Evolutionary conservation across 2,888 invertebrate genomes (phyloP).

Genomic region (Alviniconcha strummeri): DNA sequence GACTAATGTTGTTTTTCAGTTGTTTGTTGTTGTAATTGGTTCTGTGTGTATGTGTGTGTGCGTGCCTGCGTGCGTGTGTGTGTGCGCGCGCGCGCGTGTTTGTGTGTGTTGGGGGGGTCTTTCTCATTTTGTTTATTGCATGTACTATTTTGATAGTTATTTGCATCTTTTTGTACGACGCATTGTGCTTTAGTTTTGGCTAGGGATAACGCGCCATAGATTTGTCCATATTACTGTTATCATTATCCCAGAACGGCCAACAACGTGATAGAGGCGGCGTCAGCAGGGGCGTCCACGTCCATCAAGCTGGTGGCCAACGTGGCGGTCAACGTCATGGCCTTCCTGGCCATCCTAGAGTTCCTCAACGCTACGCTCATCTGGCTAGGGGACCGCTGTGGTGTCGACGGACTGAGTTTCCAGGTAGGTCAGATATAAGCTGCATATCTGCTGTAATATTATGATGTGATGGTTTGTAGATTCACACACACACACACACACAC

Average conservation of each 20-base stretch:
- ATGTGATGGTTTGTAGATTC: not conserved
- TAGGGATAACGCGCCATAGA: no score
- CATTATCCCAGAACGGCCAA: constrained; percentile 81
- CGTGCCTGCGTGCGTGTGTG: not conserved
- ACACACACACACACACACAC: not conserved
- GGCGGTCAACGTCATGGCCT: constrained; percentile 93
- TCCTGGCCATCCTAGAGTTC: constrained; percentile 90
- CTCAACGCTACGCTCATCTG: constrained; percentile 83
- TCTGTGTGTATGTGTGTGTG: constrained; percentile 5
- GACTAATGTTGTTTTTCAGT: no score
- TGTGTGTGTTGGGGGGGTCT: not conserved
- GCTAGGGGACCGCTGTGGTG: constrained; percentile 81
- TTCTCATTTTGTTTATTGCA: not conserved
- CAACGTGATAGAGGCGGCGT: constrained; percentile 92
- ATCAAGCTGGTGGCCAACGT: constrained; percentile 89
- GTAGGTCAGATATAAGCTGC: constrained; percentile 45
- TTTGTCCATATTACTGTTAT: no score
- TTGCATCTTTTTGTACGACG: no score
- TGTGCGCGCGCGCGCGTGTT: not conserved
- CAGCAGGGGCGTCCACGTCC: constrained; percentile 89
- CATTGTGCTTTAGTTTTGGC: no score
- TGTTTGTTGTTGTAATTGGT: not conserved
- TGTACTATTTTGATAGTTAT: no score
- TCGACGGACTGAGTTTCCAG: constrained; percentile 76
- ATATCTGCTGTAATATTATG: not conserved